Base-by-base conservation (phyloP, 2,113 vertebrate species). In the Callorhinus ursinus region DNA sequence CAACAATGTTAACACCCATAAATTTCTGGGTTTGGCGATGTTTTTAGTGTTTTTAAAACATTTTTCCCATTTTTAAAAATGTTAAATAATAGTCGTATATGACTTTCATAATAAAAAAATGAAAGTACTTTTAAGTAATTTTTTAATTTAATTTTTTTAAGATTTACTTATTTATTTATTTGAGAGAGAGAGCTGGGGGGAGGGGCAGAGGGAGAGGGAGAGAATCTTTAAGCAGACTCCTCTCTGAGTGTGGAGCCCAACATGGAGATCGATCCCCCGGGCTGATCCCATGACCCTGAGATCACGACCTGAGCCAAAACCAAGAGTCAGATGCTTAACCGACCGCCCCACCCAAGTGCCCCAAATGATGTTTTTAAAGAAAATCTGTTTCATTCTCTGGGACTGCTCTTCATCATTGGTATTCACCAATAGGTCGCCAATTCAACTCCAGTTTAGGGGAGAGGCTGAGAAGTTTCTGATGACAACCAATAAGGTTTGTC, bases 381-480 rank as follows among this genome's bases (percentile, higher is more conserved):
- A 92, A 74, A 28, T 57, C 42, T 79, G 7, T 79, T 93, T 39
- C 15, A 9, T 8, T 89, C 8, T 96, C 72, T 39, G 36, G 53
- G 71, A 87, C 51, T 53, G 79, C 21, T 88, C 36, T 59, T 67
- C 22, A 21, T 79, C 80, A 11, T 7, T 18, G 7, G 21, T 61
- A 71, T 74, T 88, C 86, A 63, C 39, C 57, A 69, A 24, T 7
- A 53, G 51, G 28, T 57, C 18, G 1, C 81, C 7, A 4, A 18
- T 59, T n/a, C 14, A 61, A 67, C 82, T 51, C 24, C 74, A 51
- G 63, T n/a, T 88, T 65, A n/a, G 67, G 36, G 82, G 46, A 63
- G 57, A 93, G 16, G 33, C 65, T 59, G 87, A 90, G 57, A 93
- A 81, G 61, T 59, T 95, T 96, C 87, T 42, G 22, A 28, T 22